Conservation (phyloP, 2,888 invertebrate species). For the Neoaliturus tenellus region DNA sequence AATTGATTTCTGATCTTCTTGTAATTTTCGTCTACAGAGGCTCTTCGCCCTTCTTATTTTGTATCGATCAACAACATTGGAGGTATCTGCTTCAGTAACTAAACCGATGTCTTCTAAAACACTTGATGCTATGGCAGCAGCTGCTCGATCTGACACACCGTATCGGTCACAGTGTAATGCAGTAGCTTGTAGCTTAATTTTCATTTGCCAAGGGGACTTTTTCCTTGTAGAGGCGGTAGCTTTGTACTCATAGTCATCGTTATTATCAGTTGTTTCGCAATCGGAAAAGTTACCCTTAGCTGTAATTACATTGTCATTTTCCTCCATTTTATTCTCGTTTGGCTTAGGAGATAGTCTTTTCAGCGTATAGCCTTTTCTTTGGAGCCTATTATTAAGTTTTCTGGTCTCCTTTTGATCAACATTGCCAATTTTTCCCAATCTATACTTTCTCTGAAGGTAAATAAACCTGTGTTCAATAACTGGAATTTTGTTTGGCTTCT, state of each 20-base stretch:
- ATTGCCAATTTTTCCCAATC: constrained; percentile 25
- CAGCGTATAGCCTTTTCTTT: constrained; percentile 17
- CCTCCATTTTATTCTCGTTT: constrained; percentile 41
- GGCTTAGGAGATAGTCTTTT: constrained; percentile 34
- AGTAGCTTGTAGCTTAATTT: constrained; percentile 43
- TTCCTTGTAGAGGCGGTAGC: constrained; percentile 3
- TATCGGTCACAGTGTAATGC: constrained; percentile 50
- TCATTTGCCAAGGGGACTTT: constrained; percentile 38
- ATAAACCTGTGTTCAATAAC: constrained; percentile 37
- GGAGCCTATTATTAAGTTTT: constrained; percentile 10
- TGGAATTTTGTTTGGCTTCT: constrained; percentile 45
- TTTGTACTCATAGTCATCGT: constrained; percentile 30
- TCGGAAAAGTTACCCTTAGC: constrained; percentile 9
- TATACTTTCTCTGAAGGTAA: constrained; percentile 39
- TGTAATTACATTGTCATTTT: constrained; percentile 6
- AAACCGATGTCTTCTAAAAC: constrained; percentile 48
- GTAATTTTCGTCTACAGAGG: constrained; percentile 9
- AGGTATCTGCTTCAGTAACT: constrained; percentile 40
- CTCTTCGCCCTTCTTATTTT: constrained; percentile 50
- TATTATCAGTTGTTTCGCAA: constrained; percentile 24
- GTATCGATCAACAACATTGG: constrained; percentile 25
- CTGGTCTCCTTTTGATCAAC: constrained; percentile 23
- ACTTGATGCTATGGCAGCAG: constrained; percentile 54
- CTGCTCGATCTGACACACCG: constrained; percentile 49
- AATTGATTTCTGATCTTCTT: constrained; percentile 8